Base-by-base conservation (phyloP, 1,140 invertebrate species). In the Phthorimaea operculella region DNA sequence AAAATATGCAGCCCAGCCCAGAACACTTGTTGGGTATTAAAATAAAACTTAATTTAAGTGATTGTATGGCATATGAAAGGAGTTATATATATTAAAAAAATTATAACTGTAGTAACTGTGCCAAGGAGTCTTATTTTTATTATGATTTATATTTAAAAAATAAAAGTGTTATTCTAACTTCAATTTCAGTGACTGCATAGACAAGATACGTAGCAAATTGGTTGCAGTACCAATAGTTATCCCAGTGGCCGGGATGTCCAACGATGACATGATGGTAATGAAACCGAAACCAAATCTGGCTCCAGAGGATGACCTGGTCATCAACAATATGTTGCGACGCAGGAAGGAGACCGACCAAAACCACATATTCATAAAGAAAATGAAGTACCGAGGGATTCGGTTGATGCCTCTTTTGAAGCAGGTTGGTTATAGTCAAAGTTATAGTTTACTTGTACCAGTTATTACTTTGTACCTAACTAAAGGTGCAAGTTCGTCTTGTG, bases 381-480 rank as follows among this genome's bases (percentile, higher is more conserved):
- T 79, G 8, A 83, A 81, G 55, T 83, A 81, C 16, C 64, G 79
- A 51, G 72, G 74, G 10, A 42, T 79, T 1, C 61, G 68, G 33
- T 44, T 74, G 10, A 33, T 79, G 15, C 75, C 76, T 16, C 53
- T 68, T 12, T 9, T 63, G 17, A 51, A 64, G 45, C 58, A 66
- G 33, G 68, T 69, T 51, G 6, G 21, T 28, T 28, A 6, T 28
- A 4, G 21, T n/a, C n/a, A n/a, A n/a, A n/a, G n/a, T n/a, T n/a
- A n/a, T n/a, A n/a, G n/a, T n/a, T n/a, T n/a, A n/a, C n/a, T n/a
- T n/a, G n/a, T n/a, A n/a, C n/a, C n/a, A n/a, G n/a, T n/a, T n/a
- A n/a, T n/a, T n/a, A n/a, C n/a, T n/a, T n/a, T 28, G 21, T 28
- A 28, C 21, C 21, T 28, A 28, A 2, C 21, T 28, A 4, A 28